Conservation (phyloP, 2,888 invertebrate genomes). For the Drosophila barbarae region DNA sequence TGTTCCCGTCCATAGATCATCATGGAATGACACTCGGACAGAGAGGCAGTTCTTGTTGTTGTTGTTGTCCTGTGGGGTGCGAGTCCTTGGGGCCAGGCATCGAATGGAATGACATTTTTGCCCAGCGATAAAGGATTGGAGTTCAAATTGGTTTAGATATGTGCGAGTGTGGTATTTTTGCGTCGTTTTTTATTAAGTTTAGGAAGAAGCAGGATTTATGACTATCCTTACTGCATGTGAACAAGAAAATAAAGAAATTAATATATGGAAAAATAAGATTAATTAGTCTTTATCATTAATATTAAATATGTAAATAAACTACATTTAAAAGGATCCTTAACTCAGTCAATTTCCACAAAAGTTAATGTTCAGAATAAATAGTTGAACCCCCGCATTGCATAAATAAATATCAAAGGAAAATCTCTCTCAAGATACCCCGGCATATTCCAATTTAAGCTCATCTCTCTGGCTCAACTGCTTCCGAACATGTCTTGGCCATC, state of each 20-base stretch:
- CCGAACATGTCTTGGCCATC: constrained; percentile 19
- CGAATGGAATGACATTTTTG: background rate
- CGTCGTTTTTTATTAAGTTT: constrained; percentile 5
- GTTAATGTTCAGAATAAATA: background rate
- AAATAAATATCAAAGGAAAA: background rate
- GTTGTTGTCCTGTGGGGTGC: constrained; percentile 13
- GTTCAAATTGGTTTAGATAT: constrained; percentile 10
- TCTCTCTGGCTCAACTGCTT: constrained; percentile 12
- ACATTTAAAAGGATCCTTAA: background rate
- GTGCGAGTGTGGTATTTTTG: background rate
- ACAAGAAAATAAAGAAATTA: background rate
- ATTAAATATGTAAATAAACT: background rate
- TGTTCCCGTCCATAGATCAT: constrained; percentile 62
- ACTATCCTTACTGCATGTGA: too few species aligned
- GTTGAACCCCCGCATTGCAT: too few species aligned
- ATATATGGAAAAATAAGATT: background rate
- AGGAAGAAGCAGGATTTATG: background rate
- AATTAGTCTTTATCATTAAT: too few species aligned
- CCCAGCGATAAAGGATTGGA: constrained; percentile 6
- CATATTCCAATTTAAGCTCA: constrained; percentile 16
- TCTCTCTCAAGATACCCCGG: background rate
- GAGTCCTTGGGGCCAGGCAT: constrained; percentile 3
- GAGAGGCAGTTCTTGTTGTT: constrained; percentile 25
- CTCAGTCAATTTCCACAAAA: background rate
- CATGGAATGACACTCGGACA: constrained; percentile 52